Evolutionary conservation across 2,888 invertebrate genomes (phyloP), one percentile per base, ranked within the genome.

Genomic region (Sinohyriopsis cumingii): DNA sequence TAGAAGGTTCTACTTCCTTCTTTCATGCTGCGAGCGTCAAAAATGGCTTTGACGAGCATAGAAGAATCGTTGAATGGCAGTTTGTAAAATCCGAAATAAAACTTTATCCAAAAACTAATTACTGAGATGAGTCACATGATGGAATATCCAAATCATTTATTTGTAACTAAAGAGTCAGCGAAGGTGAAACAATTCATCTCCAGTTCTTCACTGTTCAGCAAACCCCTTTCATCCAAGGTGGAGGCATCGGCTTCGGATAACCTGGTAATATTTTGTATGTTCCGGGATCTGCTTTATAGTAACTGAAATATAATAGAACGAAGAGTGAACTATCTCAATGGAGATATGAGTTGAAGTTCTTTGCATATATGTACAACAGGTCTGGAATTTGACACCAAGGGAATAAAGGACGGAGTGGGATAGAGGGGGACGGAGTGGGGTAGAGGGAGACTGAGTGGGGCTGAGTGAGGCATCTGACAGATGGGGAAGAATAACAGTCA

Each of bases 271-370:
- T 75, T 28, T 69, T 76, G 61, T 78, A 74, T 59, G 69, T 72
- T 33, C 71, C 73, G 53, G 77, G 81, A 61, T 79, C 71, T 9
- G 79, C 79, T 55, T 77, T 81, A 59, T 75, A 78, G 28, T 77
- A 71, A 60, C 81, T 81, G 70, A 59, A 77, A 71, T 33, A 55
- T 1, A 55, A 61, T 6, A 24, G 19, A 59, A 66, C 53, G 20
- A 68, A 18, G 56, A 55, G 28, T 61, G 25, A 33, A 18, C 24
- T 25, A 20, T 25, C 3, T 2, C 3, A 45, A 15, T 45, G 6
- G 15, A 12, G 15, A 64, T 55, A 20, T 24, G 19, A 22, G n/a
- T 25, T n/a, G 22, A 53, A 28, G 15, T 53, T n/a, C 24, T 63
- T 28, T 15, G 33, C 12, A 22, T 0, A 22, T 61, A 15, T n/a